phyloP scores from a whole-genome alignment of 2,888 invertebrate genomes.

The Drosophila picticornis region DNA sequence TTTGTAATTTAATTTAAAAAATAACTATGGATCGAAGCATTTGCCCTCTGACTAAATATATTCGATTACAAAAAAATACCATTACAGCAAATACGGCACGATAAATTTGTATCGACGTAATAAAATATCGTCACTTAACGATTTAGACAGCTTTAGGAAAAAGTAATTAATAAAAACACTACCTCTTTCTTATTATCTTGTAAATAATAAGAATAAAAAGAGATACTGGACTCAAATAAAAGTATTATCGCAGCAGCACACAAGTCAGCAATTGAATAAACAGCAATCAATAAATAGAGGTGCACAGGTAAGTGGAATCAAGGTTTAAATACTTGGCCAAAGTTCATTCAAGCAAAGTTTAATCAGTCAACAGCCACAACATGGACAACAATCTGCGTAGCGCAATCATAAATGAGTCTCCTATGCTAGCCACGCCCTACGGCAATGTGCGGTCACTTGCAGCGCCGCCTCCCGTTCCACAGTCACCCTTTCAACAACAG shows the following conservation, averaged over 20 bases:
- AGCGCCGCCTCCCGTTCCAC: slow-evolving; percentile 48
- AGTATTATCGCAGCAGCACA: neutral
- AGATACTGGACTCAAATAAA: neutral
- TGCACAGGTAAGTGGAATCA: slow-evolving; percentile 33
- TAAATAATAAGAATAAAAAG: neutral
- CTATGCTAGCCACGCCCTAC: slow-evolving; percentile 68
- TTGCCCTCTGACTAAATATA: neutral
- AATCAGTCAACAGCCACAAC: slow-evolving; percentile 29
- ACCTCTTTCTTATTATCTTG: neutral
- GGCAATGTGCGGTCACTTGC: slow-evolving; percentile 46
- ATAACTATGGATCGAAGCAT: neutral
- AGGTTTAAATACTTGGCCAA: slow-evolving; percentile 36
- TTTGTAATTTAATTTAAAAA: neutral
- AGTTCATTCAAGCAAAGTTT: slow-evolving; percentile 50
- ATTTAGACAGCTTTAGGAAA: slow-evolving; percentile 18
- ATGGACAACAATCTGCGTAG: slow-evolving; percentile 80
- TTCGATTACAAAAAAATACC: neutral
- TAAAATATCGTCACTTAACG: slow-evolving; percentile 11
- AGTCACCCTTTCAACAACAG: slow-evolving; percentile 34
- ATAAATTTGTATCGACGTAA: neutral
- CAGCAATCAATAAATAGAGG: neutral
- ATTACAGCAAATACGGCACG: neutral
- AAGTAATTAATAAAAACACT: slow-evolving; percentile 32
- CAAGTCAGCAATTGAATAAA: neutral
- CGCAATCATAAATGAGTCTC: slow-evolving; percentile 77